phyloP scores from a whole-genome alignment of 2,113 vertebrate species.

The Caranx melampygus region DNA sequence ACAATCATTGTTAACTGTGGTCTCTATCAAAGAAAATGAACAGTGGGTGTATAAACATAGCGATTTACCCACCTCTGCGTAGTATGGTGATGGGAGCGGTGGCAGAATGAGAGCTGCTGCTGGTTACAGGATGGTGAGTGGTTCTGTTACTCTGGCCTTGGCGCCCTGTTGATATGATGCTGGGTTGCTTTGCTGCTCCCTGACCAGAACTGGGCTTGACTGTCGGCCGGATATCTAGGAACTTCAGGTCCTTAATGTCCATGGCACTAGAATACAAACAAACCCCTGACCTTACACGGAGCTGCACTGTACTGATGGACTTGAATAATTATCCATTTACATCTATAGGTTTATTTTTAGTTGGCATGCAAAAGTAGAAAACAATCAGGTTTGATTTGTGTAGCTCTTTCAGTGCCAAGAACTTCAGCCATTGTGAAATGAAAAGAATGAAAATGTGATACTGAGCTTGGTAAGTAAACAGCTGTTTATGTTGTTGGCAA shows the following conservation, averaged over 20 bases:
- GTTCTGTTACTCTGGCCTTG: slow-evolving; percentile 40
- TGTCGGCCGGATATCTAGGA: slow-evolving; percentile 77
- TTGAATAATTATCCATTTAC: neutral
- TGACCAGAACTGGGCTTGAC: slow-evolving; percentile 65
- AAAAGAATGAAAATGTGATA: too few species aligned
- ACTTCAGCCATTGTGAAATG: too few species aligned
- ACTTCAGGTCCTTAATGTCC: slow-evolving; percentile 91
- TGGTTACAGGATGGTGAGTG: slow-evolving; percentile 21
- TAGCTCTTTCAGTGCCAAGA: neutral
- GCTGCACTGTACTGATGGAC: neutral
- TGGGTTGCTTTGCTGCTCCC: slow-evolving; percentile 52
- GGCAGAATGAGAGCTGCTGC: slow-evolving; percentile 64
- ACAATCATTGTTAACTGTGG: neutral
- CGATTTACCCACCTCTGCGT: slow-evolving; percentile 75
- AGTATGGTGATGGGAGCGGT: slow-evolving; percentile 85
- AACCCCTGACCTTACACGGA: neutral
- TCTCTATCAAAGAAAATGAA: neutral
- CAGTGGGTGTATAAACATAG: neutral
- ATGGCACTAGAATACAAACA: slow-evolving; percentile 81
- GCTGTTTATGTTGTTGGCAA: too few species aligned
- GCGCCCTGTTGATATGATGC: slow-evolving; percentile 71
- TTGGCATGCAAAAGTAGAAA: neutral
- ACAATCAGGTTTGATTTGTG: neutral
- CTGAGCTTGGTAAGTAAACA: too few species aligned
- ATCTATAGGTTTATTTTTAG: neutral